These are phyloP conservation scores for Pseudomyrmex concolor DNA, from an alignment of 1,140 invertebrate species.

Conservation along the genomic window DNA sequence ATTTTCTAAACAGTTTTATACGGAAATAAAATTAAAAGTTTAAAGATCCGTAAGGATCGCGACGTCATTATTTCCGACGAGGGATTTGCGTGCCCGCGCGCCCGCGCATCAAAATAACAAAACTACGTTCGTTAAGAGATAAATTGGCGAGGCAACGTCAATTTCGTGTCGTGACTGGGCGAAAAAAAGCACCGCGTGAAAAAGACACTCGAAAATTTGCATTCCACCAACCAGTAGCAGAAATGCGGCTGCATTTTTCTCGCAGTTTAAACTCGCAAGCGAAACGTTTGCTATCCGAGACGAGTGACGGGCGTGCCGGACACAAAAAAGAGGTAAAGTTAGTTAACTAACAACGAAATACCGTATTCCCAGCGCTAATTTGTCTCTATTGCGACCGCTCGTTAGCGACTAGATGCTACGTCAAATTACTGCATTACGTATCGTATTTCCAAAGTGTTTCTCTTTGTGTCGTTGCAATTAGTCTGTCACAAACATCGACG, in stretches of 20 bases:
- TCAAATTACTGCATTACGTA: constrained; percentile 58
- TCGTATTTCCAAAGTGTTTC: constrained; percentile 47
- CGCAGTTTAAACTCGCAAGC: constrained; percentile 33
- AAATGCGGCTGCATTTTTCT: constrained; percentile 39
- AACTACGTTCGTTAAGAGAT: constrained; percentile 21
- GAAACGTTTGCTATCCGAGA: constrained; percentile 33
- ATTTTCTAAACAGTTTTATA: constrained; percentile 14
- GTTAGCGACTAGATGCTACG: constrained; percentile 52
- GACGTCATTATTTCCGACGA: constrained; percentile 17
- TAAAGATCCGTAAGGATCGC: not conserved
- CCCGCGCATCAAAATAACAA: constrained; percentile 17
- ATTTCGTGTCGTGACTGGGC: constrained; percentile 34
- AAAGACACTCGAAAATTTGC: constrained; percentile 13
- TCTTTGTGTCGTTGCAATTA: constrained; percentile 47
- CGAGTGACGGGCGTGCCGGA: constrained; percentile 8
- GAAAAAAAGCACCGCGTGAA: constrained; percentile 2
- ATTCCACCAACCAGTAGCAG: not conserved
- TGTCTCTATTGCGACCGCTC: constrained; percentile 59
- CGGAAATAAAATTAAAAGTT: constrained; percentile 25
- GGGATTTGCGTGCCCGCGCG: no score
- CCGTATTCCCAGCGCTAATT: constrained; percentile 53
- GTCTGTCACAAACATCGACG: constrained; percentile 20
- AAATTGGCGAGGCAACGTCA: constrained; percentile 20
- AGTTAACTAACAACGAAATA: constrained; percentile 59
- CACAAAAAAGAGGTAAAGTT: constrained; percentile 46